phyloP scores from a whole-genome alignment of 1,140 invertebrate species.

The Ridgeia piscesae region DNA sequence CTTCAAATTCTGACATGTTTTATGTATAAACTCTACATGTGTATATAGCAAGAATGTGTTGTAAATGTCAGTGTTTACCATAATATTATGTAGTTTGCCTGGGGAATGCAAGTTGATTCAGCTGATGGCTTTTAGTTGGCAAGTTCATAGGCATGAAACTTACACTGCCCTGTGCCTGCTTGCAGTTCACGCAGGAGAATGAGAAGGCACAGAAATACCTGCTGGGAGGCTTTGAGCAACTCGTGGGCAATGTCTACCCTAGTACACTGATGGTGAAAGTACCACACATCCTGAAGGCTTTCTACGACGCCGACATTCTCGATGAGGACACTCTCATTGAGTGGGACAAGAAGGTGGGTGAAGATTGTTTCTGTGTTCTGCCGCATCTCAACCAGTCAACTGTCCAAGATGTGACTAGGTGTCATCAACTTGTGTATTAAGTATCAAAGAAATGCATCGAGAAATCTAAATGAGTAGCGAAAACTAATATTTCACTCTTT shows the following conservation, averaged over 20 bases:
- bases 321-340: slow-evolving; percentile 92
- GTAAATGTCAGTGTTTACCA: too few relatives aligned
- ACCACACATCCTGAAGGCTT: slow-evolving; percentile 84
- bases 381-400: neutral
- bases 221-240: slow-evolving; percentile 91
- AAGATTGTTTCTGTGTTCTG: neutral
- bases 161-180: too few relatives aligned
- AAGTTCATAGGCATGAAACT: too few relatives aligned
- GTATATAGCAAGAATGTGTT: too few relatives aligned
- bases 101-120: too few relatives aligned
- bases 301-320: slow-evolving; percentile 94
- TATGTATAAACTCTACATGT: too few relatives aligned
- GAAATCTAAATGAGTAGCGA: neutral
- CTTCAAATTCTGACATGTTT: too few relatives aligned
- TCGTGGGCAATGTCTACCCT: slow-evolving; percentile 78
- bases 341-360: slow-evolving; percentile 84
- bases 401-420: neutral
- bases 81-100: too few relatives aligned
- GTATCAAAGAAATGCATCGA: too few relatives aligned
- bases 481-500: neutral
- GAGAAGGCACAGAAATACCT: slow-evolving; percentile 92
- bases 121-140: too few relatives aligned
- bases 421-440: neutral
- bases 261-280: slow-evolving; percentile 82
- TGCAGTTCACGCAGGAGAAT: slow-evolving; percentile 82